Conservation (phyloP, 2,888 invertebrate genomes). For the Blastobasis adustella region DNA sequence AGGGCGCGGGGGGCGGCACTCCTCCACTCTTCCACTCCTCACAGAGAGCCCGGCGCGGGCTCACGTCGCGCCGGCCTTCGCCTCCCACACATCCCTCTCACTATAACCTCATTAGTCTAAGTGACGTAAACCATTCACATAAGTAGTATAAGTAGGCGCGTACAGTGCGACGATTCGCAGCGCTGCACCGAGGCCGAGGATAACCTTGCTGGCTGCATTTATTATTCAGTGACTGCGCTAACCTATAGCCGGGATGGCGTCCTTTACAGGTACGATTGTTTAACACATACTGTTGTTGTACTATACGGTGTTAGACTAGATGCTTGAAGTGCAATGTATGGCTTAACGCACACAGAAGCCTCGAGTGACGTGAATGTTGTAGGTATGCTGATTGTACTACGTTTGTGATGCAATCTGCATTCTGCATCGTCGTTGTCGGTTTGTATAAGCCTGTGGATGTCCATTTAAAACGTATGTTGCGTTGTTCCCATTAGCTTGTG, state of each 20-base stretch:
- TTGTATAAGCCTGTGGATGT: too few relatives aligned
- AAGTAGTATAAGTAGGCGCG: conserved; percentile 30
- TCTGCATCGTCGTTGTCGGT: neutral
- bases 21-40: conserved; percentile 65
- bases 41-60: conserved; percentile 48
- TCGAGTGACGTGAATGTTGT: neutral
- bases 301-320: neutral
- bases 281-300: conserved; percentile 12
- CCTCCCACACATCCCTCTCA: conserved; percentile 29
- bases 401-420: neutral
- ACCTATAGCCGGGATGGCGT: conserved; percentile 66
- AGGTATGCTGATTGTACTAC: neutral
- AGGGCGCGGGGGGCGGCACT: conserved; percentile 23
- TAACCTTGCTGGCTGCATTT: conserved; percentile 50
- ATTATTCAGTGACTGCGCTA: conserved; percentile 68
- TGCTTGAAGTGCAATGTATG: neutral
- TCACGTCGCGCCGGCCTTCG: conserved; percentile 45
- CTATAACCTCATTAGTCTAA: conserved; percentile 58
- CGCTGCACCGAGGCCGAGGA: conserved; percentile 31
- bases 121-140: conserved; percentile 54
- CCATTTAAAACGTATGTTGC: too few relatives aligned
- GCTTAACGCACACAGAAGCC: neutral
- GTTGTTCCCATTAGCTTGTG: too few relatives aligned
- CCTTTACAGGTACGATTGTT: conserved; percentile 56
- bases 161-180: conserved; percentile 31